Base-by-base conservation (phyloP, 2,888 invertebrate species). In the Neoscelio sp. region DNA sequence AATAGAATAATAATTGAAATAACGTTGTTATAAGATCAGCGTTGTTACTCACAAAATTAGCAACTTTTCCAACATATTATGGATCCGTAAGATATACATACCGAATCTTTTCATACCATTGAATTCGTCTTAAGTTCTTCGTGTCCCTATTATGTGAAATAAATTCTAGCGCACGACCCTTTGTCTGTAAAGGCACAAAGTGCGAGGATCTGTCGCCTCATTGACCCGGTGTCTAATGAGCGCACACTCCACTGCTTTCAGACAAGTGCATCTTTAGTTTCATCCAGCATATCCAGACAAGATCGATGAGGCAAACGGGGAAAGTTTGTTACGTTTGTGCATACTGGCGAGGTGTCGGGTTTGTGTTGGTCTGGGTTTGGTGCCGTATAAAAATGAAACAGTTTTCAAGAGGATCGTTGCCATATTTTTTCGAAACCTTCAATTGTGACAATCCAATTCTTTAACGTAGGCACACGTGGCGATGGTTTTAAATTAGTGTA, bases 221-320 rank as follows among this genome's bases (percentile, higher is more conserved):
- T 86, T 87, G 87, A 87, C 87, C 87, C 82, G 82, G 67, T 76
- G 82, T 85, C 86, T 87, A 87, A 88, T 87, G 87, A 87, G 86
- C 85, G 83, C 82, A 81, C 83, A 84, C 84, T 83, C 67, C 82
- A 87, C 84, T 83, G 81, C 81, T 77, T 78, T 74, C 76, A 82
- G 83, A 85, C 85, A 83, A 85, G 84, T 65, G 65, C 70, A 65
- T 71, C 71, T 77, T 60, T 56, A 74, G 65, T 58, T 74, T 58
- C 71, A 60, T 64, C 50, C 60, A 44, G 58, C 58, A 65, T 56
- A 58, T 40, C 70, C 46, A 30, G 58, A 60, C 70, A 62, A 71
- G 58, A 65, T 50, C 56, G 56, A 70, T 46, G 50, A 44, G 44
- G 12, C 42, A 33, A 68, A 52, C 26, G 56, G 26, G n/a, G n/a